Conservation (phyloP, 2,888 invertebrate genomes). For the Rhimphoctona megacephalus region DNA sequence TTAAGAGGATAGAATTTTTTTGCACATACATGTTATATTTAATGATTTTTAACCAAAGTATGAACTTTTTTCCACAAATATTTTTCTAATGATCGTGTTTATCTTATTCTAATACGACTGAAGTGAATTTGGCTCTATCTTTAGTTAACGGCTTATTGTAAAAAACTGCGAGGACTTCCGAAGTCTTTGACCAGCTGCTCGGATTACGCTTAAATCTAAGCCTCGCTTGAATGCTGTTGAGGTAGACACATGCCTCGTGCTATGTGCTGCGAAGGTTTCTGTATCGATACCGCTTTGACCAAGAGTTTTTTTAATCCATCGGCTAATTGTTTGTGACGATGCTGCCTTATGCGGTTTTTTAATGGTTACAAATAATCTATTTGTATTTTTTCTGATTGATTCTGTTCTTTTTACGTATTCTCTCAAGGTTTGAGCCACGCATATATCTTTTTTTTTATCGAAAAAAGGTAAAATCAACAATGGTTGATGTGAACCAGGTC, state of each 20-base stretch:
- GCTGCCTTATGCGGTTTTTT: conserved; percentile 42
- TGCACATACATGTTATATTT: conserved; percentile 17
- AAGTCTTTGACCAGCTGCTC: conserved; percentile 41
- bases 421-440: conserved; percentile 21
- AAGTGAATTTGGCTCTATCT: conserved; percentile 20
- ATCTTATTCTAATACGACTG: conserved; percentile 29
- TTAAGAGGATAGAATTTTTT: conserved; percentile 42
- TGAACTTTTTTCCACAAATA: conserved; percentile 3
- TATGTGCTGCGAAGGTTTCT: conserved; percentile 26
- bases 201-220: conserved; percentile 33
- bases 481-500: conserved; percentile 25
- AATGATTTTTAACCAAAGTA: conserved; percentile 1
- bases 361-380: conserved; percentile 4
- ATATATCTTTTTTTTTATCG: conserved; percentile 36
- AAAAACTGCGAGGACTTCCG: conserved; percentile 20
- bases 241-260: conserved; percentile 45
- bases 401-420: conserved; percentile 45
- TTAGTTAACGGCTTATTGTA: conserved; percentile 35
- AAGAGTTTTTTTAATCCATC: conserved; percentile 39
- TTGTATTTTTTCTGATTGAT: conserved; percentile 5
- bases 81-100: conserved; percentile 1
- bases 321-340: conserved; percentile 43
- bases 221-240: conserved; percentile 41
- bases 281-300: conserved; percentile 35
- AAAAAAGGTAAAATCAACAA: conserved; percentile 47